Evolutionary conservation across 2,888 invertebrate genomes (phyloP).

Genomic region (Pardosa pseudoannulata): DNA sequence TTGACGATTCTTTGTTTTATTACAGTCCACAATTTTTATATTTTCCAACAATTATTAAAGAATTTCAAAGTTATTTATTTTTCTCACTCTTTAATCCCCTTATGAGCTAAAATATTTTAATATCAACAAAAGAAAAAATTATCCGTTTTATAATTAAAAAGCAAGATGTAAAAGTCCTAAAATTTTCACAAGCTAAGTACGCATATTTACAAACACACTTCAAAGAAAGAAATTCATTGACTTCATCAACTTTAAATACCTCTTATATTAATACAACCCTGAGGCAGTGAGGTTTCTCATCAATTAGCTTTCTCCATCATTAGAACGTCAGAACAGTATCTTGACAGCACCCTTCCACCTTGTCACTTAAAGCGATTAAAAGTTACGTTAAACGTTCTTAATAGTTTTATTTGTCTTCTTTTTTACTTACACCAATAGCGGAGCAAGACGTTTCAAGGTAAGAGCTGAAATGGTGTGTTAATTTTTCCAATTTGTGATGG

Average conservation of each 20-base stretch:
- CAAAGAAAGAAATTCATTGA: too few species aligned
- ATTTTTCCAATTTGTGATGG: not conserved
- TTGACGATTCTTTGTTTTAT: too few species aligned
- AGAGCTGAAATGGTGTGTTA: not conserved
- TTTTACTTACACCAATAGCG: not conserved
- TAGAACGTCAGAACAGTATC: not conserved
- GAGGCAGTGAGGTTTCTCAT: not conserved
- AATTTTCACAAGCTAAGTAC: too few species aligned
- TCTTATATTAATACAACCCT: not conserved
- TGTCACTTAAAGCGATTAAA: conserved; percentile 31
- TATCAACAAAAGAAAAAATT: too few species aligned
- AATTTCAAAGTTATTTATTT: too few species aligned
- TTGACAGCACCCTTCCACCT: not conserved
- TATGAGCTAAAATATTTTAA: too few species aligned
- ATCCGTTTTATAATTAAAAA: too few species aligned
- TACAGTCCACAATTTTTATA: too few species aligned
- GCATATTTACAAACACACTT: too few species aligned
- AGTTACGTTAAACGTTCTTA: conserved; percentile 43
- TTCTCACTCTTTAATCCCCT: too few species aligned
- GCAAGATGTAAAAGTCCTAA: too few species aligned
- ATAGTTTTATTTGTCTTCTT: conserved; percentile 24
- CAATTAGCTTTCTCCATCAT: not conserved
- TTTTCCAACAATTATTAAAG: too few species aligned
- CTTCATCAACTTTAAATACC: not conserved
- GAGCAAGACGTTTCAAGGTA: not conserved